Evolutionary conservation across 2,888 invertebrate species (phyloP).

Genomic region (Torymus auratus): DNA sequence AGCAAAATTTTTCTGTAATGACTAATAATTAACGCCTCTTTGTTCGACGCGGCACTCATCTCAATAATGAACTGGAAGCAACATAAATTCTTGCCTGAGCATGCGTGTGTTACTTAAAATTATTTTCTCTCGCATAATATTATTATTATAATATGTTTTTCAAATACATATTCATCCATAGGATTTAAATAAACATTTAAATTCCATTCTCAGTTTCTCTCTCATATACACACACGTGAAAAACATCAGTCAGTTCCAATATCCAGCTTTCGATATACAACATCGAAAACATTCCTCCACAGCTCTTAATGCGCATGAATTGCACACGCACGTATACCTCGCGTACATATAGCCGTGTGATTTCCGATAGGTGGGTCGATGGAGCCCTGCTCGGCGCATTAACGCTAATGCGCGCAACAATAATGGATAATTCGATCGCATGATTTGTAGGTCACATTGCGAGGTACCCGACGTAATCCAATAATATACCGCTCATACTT

Average conservation of each 20-base stretch:
- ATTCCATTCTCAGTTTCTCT: too few species aligned
- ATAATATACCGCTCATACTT: constrained; percentile 13
- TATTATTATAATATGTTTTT: too few species aligned
- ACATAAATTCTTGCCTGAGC: not conserved
- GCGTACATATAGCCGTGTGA: constrained; percentile 3
- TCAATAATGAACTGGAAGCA: not conserved
- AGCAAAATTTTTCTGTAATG: constrained; percentile 5
- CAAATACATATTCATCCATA: too few species aligned
- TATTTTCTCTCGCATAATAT: too few species aligned
- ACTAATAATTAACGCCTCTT: constrained; percentile 17
- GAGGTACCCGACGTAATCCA: not conserved
- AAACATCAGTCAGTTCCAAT: too few species aligned
- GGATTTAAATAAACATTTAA: too few species aligned
- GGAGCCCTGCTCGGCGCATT: not conserved
- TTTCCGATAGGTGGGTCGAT: constrained; percentile 21
- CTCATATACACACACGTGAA: too few species aligned
- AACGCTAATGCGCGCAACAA: constrained; percentile 41
- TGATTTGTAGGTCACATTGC: constrained; percentile 29
- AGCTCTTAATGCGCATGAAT: constrained; percentile 13
- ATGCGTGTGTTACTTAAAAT: not conserved
- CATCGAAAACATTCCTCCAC: too few species aligned
- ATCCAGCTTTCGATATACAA: too few species aligned
- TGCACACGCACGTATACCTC: constrained; percentile 14
- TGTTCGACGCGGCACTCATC: not conserved
- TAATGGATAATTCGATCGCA: constrained; percentile 45